A percentile compares a stretch with the other conserved stretches of the same genome.
Evolutionary conservation across 1,140 invertebrate genomes (phyloP).

Genomic region (Papilio dardanus): DNA sequence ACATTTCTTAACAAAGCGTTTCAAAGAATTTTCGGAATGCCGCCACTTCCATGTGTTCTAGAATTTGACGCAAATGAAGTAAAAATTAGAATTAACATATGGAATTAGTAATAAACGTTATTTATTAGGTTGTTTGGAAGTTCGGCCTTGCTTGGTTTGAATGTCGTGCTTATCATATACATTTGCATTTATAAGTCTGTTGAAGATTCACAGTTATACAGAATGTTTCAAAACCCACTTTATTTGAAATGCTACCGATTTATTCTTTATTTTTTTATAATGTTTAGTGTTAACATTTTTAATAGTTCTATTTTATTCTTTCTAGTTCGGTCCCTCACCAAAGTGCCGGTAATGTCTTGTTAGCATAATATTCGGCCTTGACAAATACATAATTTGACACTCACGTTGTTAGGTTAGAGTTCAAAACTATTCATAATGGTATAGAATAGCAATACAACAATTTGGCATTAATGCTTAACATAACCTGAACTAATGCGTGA

Average conservation of each 20-base stretch:
- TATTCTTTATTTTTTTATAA: neutral
- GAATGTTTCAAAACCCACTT: slow-evolving; percentile 32
- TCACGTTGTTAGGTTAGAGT: slow-evolving; percentile 61
- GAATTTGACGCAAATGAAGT: slow-evolving; percentile 38
- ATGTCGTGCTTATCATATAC: slow-evolving; percentile 54
- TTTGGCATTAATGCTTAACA: slow-evolving; percentile 50
- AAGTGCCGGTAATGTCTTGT: slow-evolving; percentile 10
- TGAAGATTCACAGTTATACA: slow-evolving; percentile 32
- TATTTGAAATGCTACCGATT: slow-evolving; percentile 8
- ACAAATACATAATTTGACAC: slow-evolving; percentile 52
- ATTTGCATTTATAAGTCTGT: slow-evolving; percentile 53
- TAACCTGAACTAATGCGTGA: slow-evolving; percentile 16
- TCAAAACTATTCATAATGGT: slow-evolving; percentile 72
- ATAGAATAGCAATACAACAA: slow-evolving; percentile 52
- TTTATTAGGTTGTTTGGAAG: slow-evolving; percentile 59
- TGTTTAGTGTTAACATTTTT: neutral
- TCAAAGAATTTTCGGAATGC: slow-evolving; percentile 29
- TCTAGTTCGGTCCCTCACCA: neutral
- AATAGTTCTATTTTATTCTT: neutral
- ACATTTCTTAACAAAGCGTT: neutral
- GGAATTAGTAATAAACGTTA: slow-evolving; percentile 47
- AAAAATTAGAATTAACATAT: slow-evolving; percentile 44
- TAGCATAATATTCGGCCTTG: slow-evolving; percentile 51
- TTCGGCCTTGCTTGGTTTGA: slow-evolving; percentile 54
- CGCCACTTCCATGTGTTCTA: slow-evolving; percentile 28